Evolutionary conservation across 2,888 invertebrate species (phyloP).

Genomic region (Aleiodes testaceus): DNA sequence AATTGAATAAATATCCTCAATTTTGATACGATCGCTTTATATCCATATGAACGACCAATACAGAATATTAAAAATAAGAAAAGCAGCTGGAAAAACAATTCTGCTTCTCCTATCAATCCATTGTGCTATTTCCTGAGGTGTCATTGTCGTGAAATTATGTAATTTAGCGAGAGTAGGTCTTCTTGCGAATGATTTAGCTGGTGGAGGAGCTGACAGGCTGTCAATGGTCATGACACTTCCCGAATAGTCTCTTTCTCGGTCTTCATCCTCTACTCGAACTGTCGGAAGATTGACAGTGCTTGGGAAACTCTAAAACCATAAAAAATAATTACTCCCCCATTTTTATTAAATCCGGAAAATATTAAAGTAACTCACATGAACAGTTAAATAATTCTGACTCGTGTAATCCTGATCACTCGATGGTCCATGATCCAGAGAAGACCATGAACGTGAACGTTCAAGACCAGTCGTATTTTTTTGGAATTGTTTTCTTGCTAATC

Average conservation of each 20-base stretch:
- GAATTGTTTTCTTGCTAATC: constrained; percentile 82
- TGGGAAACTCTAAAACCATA: constrained; percentile 77
- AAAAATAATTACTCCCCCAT: too few species aligned
- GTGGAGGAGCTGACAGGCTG: constrained; percentile 55
- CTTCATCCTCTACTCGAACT: constrained; percentile 81
- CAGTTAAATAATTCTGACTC: constrained; percentile 84
- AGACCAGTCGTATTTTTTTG: constrained; percentile 78
- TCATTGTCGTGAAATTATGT: constrained; percentile 81
- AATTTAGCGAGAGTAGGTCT: constrained; percentile 67
- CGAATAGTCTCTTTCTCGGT: constrained; percentile 73
- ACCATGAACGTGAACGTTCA: constrained; percentile 83
- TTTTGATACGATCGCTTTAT: constrained; percentile 46
- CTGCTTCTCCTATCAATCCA: constrained; percentile 90
- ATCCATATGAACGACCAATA: constrained; percentile 85
- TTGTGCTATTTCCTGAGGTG: constrained; percentile 89
- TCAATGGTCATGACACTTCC: constrained; percentile 67
- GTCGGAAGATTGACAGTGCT: constrained; percentile 80
- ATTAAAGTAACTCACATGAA: constrained; percentile 77
- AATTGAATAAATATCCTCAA: constrained; percentile 17
- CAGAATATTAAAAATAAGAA: constrained; percentile 85
- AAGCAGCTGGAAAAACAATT: constrained; percentile 84
- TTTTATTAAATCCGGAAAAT: neutral
- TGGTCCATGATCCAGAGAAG: constrained; percentile 79
- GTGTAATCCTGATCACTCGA: constrained; percentile 76
- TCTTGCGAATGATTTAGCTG: constrained; percentile 62